Evolutionary conservation across 2,888 invertebrate species (phyloP).

Genomic region (Branchipolynoe longqiensis): DNA sequence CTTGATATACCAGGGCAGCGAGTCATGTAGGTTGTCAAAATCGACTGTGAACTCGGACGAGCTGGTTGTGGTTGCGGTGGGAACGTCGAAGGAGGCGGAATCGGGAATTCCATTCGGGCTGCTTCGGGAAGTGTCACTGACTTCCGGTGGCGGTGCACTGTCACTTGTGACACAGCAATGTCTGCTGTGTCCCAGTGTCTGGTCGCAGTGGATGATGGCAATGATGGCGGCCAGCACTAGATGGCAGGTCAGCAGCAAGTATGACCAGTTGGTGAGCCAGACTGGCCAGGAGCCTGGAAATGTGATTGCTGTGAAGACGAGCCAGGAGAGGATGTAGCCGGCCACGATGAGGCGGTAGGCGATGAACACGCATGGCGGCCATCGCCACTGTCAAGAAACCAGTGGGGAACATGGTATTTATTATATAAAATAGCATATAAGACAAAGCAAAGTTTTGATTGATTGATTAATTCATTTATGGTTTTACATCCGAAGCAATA

Average conservation of each 20-base stretch:
- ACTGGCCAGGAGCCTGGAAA: constrained; percentile 69
- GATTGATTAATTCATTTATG: not conserved
- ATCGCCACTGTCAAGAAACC: constrained; percentile 74
- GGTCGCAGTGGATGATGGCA: not conserved
- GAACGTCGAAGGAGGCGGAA: not conserved
- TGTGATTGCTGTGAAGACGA: constrained; percentile 66
- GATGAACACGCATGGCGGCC: constrained; percentile 71
- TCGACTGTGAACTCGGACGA: constrained; percentile 11
- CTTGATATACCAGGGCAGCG: constrained; percentile 62
- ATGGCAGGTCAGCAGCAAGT: constrained; percentile 72
- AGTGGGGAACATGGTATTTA: not conserved
- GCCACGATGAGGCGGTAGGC: constrained; percentile 73
- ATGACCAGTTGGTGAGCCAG: constrained; percentile 79
- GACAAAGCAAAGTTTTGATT: not conserved
- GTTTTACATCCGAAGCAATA: too few species aligned
- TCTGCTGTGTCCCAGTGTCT: not conserved
- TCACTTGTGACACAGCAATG: not conserved
- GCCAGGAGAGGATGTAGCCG: constrained; percentile 72
- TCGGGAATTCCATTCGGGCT: not conserved
- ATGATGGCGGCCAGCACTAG: constrained; percentile 64
- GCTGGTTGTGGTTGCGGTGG: not conserved
- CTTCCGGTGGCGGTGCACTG: too few species aligned
- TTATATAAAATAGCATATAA: not conserved
- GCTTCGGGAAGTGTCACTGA: not conserved
- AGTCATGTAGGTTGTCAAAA: constrained; percentile 69